Evolutionary conservation across 2,113 vertebrate species (phyloP), one percentile per base, ranked within the genome.

Genomic region (Mesembrinibis cayennensis): DNA sequence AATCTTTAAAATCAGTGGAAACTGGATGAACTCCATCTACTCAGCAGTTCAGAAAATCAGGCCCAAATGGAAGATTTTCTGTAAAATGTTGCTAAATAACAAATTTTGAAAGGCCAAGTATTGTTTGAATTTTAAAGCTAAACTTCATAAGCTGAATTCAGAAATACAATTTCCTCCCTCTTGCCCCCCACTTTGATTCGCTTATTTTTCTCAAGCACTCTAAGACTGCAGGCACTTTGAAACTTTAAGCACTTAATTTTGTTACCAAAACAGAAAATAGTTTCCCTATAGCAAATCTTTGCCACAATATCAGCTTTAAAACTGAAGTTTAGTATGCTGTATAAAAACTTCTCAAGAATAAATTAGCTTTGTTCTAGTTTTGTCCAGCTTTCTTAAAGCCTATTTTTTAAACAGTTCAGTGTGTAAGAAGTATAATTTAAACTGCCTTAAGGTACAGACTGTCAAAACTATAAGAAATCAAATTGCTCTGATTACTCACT

Each of bases 401-500:
- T 56, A 15, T 8, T 52, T 45, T 58, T 59, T 32, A 22, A 69
- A 23, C 22, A 42, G 26, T 27, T 67, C 17, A 25, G 7, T 56
- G 49, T 74, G 6, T 38, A 49, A 58, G 47, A 66, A 42, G 30
- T 56, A 32, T 40, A 40, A 67, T 45, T 74, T 44, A 56, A 53
- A 76, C 32, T 72, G 85, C 40, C 63, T 76, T 40, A 85, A 62
- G 40, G 16, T 90, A 82, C 45, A 96, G 30, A 55, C 98, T 53
- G 59, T 69, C 78, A 36, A 79, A 92, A 40, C 58, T 71, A 13
- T 42, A 49, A 59, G 58, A 59, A 96, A 95, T 97, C 98, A 92
- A 91, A 92, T 5, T 84, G 96, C 97, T 98, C 94, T 97, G 98
- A 98, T 98, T 98, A 96, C 93, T 96, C 56, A 72, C 87, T 95